A percentile compares a stretch with the other conserved stretches of the same genome.
Conservation (phyloP, 2,888 invertebrate genomes). For the Lathronympha strigana region DNA sequence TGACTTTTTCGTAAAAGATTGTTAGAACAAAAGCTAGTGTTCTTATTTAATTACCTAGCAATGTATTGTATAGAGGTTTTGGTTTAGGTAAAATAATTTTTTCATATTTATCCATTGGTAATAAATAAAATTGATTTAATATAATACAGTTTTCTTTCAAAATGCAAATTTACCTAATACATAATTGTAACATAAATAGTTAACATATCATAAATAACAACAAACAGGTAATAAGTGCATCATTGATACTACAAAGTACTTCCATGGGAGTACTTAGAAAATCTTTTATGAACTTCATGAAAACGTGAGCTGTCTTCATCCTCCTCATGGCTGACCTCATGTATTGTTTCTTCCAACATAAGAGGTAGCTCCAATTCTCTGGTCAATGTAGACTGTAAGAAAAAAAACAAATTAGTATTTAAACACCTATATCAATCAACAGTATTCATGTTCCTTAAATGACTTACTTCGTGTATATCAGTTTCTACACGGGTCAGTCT, state of each 20-base stretch:
- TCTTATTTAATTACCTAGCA: constrained; percentile 50
- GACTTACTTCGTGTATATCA: constrained; percentile 65
- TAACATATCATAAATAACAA: constrained; percentile 28
- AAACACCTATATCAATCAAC: background rate
- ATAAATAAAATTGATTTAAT: constrained; percentile 62
- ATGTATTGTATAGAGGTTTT: constrained; percentile 52
- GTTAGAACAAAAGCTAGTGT: constrained; percentile 55
- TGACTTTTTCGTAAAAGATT: constrained; percentile 37
- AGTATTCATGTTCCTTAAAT: background rate
- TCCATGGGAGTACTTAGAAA: constrained; percentile 67
- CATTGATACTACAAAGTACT: constrained; percentile 61
- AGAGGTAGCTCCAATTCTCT: constrained; percentile 68
- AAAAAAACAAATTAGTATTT: constrained; percentile 3
- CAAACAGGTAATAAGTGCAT: constrained; percentile 11
- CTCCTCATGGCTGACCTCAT: constrained; percentile 74
- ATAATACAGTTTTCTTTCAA: constrained; percentile 43
- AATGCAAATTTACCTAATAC: constrained; percentile 39
- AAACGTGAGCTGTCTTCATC: constrained; percentile 68
- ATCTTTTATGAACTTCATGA: constrained; percentile 59
- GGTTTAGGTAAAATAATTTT: constrained; percentile 53
- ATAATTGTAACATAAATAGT: constrained; percentile 32
- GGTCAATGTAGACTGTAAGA: constrained; percentile 63
- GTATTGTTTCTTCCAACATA: constrained; percentile 69
- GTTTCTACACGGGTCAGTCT: constrained; percentile 62
- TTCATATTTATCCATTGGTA: constrained; percentile 61